Percentiles rank a stretch among this genome's conserved stretches.
These are phyloP conservation scores for Bubo bubo DNA, from an alignment of 2,113 vertebrate genomes.

Conservation along the genomic window DNA sequence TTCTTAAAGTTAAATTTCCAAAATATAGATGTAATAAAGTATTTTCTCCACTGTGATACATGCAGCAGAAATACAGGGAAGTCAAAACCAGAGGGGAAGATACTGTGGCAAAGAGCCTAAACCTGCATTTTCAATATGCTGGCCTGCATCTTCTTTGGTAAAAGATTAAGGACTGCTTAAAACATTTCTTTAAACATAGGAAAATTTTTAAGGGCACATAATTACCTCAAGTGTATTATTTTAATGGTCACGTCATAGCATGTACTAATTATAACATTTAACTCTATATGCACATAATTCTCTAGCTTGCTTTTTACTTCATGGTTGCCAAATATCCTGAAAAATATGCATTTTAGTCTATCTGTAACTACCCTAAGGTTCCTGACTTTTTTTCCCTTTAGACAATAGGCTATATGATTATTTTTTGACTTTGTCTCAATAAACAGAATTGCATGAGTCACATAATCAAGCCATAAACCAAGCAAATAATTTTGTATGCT, in stretches of 20 bases:
- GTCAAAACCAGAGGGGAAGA: background rate
- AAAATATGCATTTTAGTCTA: background rate
- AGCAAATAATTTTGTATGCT: slow-evolving; percentile 38
- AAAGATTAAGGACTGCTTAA: background rate
- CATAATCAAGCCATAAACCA: slow-evolving; percentile 35
- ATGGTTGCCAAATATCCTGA: background rate
- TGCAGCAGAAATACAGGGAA: background rate
- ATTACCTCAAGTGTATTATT: background rate
- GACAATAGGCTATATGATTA: background rate
- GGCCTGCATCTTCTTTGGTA: background rate
- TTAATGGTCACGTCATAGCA: background rate
- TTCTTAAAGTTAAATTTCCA: background rate
- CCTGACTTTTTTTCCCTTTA: background rate
- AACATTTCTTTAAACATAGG: background rate
- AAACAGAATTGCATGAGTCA: slow-evolving; percentile 2
- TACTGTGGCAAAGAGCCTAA: background rate
- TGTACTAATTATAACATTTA: background rate
- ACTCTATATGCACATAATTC: background rate
- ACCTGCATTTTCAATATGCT: background rate
- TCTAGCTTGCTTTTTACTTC: background rate
- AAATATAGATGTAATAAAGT: background rate
- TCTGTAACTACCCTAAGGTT: background rate
- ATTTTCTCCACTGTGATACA: background rate
- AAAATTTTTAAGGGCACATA: background rate
- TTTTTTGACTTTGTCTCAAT: background rate